Percentiles rank a stretch among this genome's conserved stretches.
These are phyloP conservation scores for Aricia agestis DNA, from an alignment of 1,140 invertebrate species.

Conservation along the genomic window DNA sequence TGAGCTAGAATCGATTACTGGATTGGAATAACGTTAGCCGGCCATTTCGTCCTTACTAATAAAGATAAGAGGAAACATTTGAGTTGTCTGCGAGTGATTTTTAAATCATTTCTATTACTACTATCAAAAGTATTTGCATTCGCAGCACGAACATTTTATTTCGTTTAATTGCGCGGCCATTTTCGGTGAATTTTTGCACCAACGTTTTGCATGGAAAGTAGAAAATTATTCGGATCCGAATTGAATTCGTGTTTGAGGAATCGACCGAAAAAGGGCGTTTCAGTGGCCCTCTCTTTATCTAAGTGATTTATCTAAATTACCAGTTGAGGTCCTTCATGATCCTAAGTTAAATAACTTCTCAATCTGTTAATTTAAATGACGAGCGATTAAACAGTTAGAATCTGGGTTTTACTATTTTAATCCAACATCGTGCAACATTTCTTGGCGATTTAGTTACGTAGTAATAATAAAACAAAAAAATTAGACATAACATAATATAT, in stretches of 20 bases:
- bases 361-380: background rate
- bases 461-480: too few relatives aligned
- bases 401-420: too few relatives aligned
- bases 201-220: background rate
- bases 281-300: background rate
- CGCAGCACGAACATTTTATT: background rate
- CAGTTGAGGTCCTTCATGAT: background rate
- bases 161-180: background rate
- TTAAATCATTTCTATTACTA: too few relatives aligned
- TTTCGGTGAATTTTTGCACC: background rate
- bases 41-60: too few relatives aligned
- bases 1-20: too few relatives aligned
- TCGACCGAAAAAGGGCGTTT: background rate
- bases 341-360: background rate
- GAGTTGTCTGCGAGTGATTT: too few relatives aligned
- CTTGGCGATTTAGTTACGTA: too few relatives aligned
- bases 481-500: too few relatives aligned
- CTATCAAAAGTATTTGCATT: background rate
- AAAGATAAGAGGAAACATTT: too few relatives aligned
- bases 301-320: background rate
- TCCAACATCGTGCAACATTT: too few relatives aligned
- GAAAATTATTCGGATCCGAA: background rate
- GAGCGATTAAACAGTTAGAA: too few relatives aligned
- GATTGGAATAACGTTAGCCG: too few relatives aligned
- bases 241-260: slow-evolving; percentile 1